Percentiles rank a stretch among this genome's conserved stretches.
Conservation (phyloP, 2,888 invertebrate species). For the Heliothis peltigera region DNA sequence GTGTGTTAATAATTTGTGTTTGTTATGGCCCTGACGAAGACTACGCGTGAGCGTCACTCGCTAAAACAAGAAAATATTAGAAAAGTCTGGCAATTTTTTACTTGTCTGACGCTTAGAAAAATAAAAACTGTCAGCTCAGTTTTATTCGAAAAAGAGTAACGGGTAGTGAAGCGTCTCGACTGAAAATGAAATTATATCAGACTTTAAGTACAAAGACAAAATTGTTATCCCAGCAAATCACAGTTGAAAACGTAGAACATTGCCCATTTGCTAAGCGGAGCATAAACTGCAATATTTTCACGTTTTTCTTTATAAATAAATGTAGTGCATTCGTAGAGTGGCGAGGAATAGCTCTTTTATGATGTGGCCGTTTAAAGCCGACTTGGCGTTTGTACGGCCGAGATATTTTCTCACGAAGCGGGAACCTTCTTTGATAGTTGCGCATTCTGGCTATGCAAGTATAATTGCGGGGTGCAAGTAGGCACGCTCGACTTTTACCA, state of each 20-base stretch:
- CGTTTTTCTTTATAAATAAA: slow-evolving; percentile 70
- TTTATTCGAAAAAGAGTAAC: slow-evolving; percentile 47
- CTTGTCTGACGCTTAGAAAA: slow-evolving; percentile 18
- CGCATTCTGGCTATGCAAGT: slow-evolving; percentile 59
- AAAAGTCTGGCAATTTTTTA: slow-evolving; percentile 25
- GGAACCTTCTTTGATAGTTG: slow-evolving; percentile 58
- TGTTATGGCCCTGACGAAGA: neutral
- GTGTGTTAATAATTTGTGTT: neutral
- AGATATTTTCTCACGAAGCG: slow-evolving; percentile 66
- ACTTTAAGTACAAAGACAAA: slow-evolving; percentile 50
- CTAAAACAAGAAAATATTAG: slow-evolving; percentile 12
- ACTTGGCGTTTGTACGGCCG: slow-evolving; percentile 44
- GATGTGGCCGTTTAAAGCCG: slow-evolving; percentile 51
- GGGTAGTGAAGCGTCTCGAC: slow-evolving; percentile 44
- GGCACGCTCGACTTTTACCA: slow-evolving; percentile 31
- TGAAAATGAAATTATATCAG: slow-evolving; percentile 52
- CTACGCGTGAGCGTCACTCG: neutral
- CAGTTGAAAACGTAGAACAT: slow-evolving; percentile 61
- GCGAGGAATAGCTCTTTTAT: slow-evolving; percentile 64
- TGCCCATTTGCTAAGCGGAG: slow-evolving; percentile 55
- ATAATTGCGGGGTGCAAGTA: slow-evolving; percentile 62
- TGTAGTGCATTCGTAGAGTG: slow-evolving; percentile 67
- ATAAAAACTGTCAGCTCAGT: slow-evolving; percentile 47
- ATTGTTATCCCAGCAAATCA: slow-evolving; percentile 49
- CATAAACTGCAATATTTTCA: slow-evolving; percentile 57